Evolutionary conservation across 2,888 invertebrate genomes (phyloP).

Genomic region (Platerodrilus igneus): DNA sequence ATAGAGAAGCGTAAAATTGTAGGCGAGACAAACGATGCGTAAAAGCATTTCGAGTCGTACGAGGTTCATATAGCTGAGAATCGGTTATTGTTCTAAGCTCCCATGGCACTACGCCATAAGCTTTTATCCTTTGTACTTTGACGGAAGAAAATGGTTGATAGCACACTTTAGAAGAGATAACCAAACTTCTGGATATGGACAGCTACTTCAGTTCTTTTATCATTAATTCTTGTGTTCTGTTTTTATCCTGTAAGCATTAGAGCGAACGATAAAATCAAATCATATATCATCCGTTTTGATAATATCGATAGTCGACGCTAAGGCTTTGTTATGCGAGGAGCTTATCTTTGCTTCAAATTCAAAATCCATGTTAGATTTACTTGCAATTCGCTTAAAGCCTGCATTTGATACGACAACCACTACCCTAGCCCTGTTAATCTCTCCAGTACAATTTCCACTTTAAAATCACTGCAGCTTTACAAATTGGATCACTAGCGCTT

Average conservation of each 20-base stretch:
- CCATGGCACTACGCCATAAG: conserved; percentile 23
- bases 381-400: conserved; percentile 16
- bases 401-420: conserved; percentile 13
- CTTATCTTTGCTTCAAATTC: conserved; percentile 23
- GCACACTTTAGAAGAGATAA: conserved; percentile 23
- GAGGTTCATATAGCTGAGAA: conserved; percentile 19
- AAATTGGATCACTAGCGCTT: conserved; percentile 8
- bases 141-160: conserved; percentile 24
- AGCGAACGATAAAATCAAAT: conserved; percentile 27
- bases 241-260: conserved; percentile 20
- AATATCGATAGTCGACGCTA: conserved; percentile 26
- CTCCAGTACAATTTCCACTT: conserved; percentile 6
- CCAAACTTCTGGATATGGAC: conserved; percentile 15
- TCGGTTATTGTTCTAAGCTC: conserved; percentile 22
- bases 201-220: conserved; percentile 20
- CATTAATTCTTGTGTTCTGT: conserved; percentile 25
- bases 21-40: conserved; percentile 22
- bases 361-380: conserved; percentile 15
- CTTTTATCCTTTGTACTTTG: conserved; percentile 24
- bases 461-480: conserved; percentile 9
- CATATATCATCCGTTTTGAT: conserved; percentile 30
- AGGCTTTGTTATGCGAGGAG: conserved; percentile 27
- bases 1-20: conserved; percentile 22
- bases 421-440: conserved; percentile 3
- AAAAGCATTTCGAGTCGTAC: conserved; percentile 21